phyloP scores from a whole-genome alignment of 2,888 invertebrate species.

The Dryococelus australis region DNA sequence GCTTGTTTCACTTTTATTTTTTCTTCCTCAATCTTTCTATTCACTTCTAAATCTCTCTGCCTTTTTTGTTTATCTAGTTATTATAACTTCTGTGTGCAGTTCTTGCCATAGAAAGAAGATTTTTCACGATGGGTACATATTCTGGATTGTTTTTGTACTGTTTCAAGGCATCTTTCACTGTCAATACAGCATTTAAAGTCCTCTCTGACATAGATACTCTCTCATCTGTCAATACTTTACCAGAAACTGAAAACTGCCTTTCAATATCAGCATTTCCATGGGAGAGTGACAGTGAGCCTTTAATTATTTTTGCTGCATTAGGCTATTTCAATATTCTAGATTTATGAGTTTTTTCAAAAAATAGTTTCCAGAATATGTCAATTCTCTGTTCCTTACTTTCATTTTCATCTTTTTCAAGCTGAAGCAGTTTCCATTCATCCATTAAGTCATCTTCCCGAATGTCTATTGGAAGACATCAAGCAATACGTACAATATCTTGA shows the following conservation, averaged over 20 bases:
- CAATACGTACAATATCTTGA: too few relatives aligned
- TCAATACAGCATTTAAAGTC: neutral
- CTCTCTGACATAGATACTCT: neutral
- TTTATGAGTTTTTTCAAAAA: neutral
- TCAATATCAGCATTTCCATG: conserved; percentile 6
- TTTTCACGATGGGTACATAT: neutral
- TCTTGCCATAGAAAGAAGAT: neutral
- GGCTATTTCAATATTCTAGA: neutral
- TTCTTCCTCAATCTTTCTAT: neutral
- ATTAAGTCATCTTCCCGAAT: too few relatives aligned
- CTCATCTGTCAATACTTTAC: neutral
- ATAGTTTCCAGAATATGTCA: neutral
- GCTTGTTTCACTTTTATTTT: too few relatives aligned
- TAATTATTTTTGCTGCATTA: neutral
- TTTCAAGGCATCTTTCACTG: conserved; percentile 6
- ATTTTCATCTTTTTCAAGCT: neutral
- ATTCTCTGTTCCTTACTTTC: neutral
- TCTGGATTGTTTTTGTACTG: neutral
- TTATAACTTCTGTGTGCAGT: neutral
- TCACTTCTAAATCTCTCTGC: neutral
- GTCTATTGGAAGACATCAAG: too few relatives aligned
- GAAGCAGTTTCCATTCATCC: neutral
- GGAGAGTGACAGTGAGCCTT: neutral
- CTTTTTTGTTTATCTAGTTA: neutral
- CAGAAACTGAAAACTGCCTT: neutral